Evolutionary conservation across 2,797 vertebrate genomes (phyloP).

Genomic region (Neopelma chrysocephalum): DNA sequence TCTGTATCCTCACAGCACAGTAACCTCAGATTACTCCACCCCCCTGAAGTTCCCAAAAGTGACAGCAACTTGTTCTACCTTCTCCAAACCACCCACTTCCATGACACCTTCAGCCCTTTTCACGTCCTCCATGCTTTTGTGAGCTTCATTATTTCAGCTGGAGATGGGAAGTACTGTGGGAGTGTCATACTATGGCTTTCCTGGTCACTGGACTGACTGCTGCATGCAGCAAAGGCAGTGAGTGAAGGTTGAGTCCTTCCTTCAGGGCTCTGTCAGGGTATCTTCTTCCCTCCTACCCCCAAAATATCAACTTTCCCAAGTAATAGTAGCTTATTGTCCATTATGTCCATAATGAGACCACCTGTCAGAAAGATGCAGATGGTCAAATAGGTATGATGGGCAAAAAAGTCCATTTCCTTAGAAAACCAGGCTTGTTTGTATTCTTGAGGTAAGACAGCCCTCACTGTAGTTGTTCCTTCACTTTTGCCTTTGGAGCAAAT

Average conservation of each 20-base stretch:
- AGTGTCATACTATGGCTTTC: not conserved
- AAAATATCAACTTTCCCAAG: not conserved
- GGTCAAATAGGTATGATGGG: not conserved
- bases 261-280: not conserved
- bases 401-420: not conserved
- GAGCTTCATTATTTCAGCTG: not conserved
- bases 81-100: not conserved
- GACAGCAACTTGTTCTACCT: not conserved
- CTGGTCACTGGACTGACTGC: not conserved
- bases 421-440: not conserved
- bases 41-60: not conserved
- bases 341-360: not conserved
- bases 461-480: not conserved
- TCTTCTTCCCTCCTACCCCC: not conserved
- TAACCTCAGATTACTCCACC: not conserved
- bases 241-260: not conserved
- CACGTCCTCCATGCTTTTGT: rapidly evolving
- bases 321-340: not conserved
- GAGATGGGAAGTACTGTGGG: not conserved
- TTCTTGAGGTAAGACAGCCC: not conserved
- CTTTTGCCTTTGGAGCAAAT: not conserved
- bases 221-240: not conserved
- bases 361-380: not conserved
- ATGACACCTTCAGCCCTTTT: not conserved
- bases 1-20: not conserved